Conservation (phyloP, 2,797 vertebrate species). For the Thripadectes ignobilis region DNA sequence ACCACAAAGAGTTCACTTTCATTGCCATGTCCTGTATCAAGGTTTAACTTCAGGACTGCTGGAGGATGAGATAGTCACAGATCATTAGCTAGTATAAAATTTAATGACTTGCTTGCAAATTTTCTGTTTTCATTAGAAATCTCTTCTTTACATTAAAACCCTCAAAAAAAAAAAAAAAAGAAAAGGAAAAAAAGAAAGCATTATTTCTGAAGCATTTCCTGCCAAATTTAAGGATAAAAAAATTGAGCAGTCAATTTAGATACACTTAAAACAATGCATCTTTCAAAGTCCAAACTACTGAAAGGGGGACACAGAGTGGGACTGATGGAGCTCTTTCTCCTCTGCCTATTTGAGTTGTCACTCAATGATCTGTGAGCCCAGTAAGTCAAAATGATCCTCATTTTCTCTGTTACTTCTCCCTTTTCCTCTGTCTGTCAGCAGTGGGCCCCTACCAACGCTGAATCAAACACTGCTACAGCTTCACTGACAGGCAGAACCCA, state of each 20-base stretch:
- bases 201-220: background rate
- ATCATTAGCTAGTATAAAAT: background rate
- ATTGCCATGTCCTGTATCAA: background rate
- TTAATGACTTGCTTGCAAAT: background rate
- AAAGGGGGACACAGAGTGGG: background rate
- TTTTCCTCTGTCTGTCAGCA: background rate
- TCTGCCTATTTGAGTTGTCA: background rate
- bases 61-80: background rate
- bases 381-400: background rate
- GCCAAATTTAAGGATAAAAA: slow-evolving; percentile 1
- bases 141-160: background rate
- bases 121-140: background rate
- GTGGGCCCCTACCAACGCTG: background rate
- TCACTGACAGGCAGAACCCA: background rate
- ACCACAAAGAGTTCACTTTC: background rate
- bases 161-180: no score
- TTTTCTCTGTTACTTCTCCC: background rate
- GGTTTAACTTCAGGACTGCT: background rate
- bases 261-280: background rate
- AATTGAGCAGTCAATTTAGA: background rate
- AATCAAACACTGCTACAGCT: background rate
- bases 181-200: background rate
- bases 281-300: background rate
- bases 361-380: background rate
- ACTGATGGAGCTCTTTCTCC: background rate